phyloP scores from a whole-genome alignment of 2,797 vertebrate genomes.

The Girardinus metallicus region DNA sequence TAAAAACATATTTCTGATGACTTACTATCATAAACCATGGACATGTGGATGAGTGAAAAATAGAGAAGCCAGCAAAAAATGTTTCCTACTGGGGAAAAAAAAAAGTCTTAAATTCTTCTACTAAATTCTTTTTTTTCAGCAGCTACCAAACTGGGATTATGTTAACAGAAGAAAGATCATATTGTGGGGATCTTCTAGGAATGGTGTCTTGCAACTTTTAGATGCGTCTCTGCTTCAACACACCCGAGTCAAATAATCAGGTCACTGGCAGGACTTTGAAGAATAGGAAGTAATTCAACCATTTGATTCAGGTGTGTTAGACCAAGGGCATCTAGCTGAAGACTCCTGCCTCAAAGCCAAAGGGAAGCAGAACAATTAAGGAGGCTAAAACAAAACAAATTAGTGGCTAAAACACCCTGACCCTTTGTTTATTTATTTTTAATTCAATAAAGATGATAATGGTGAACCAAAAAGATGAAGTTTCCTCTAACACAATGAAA shows the following conservation, averaged over 20 bases:
- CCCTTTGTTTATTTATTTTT: background rate
- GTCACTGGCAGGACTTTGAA: too few species aligned
- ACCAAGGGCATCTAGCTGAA: too few species aligned
- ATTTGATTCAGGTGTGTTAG: too few species aligned
- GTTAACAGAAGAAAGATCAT: background rate
- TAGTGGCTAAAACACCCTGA: background rate
- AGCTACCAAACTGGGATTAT: background rate
- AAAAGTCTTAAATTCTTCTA: background rate
- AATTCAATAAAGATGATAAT: background rate
- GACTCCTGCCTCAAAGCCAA: background rate
- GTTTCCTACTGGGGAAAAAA: background rate
- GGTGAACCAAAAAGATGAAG: slow-evolving; percentile 13
- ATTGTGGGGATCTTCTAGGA: background rate
- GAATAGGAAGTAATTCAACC: too few species aligned
- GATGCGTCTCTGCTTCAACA: too few species aligned
- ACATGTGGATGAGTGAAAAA: background rate
- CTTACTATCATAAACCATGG: background rate
- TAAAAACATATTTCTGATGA: background rate
- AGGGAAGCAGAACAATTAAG: background rate
- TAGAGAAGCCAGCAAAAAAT: background rate
- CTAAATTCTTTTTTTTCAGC: background rate
- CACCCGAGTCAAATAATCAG: too few species aligned
- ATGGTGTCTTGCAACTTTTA: too few species aligned
- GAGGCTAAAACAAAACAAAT: too few species aligned
- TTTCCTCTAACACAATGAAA: slow-evolving; percentile 14